Conservation (phyloP, 2,113 vertebrate genomes). For the Sinocyclocheilus maitianheensis region DNA sequence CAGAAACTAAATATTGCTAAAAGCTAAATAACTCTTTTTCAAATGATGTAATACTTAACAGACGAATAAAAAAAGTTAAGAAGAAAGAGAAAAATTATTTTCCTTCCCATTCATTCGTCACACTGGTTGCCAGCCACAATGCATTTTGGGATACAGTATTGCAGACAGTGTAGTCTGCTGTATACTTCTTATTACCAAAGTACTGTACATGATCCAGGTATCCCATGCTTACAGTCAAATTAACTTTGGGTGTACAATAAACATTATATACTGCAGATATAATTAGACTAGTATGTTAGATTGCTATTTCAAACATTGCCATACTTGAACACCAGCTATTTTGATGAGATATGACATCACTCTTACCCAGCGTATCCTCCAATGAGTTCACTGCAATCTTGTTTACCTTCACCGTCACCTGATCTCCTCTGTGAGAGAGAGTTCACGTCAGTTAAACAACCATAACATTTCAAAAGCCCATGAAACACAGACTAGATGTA, state of each 20-base stretch:
- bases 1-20: too few relatives aligned
- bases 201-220: too few relatives aligned
- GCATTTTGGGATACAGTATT: too few relatives aligned
- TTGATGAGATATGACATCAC: not conserved
- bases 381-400: conserved; percentile 76
- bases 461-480: not conserved
- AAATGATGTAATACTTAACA: too few relatives aligned
- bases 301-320: not conserved
- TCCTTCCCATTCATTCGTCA: too few relatives aligned
- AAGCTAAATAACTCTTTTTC: not conserved
- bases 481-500: not conserved
- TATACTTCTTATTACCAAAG: too few relatives aligned
- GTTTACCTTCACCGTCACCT: conserved; percentile 75
- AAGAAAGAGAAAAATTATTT: too few relatives aligned
- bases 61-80: too few relatives aligned
- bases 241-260: not conserved
- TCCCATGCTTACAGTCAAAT: too few relatives aligned
- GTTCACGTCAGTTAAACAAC: not conserved
- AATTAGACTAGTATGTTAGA: not conserved
- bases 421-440: conserved; percentile 69
- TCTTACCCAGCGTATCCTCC: conserved; percentile 85
- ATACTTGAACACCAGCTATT: not conserved
- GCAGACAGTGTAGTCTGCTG: too few relatives aligned
- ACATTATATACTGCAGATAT: not conserved
- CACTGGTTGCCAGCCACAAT: too few relatives aligned